These are phyloP conservation scores for Trachurus trachurus DNA, from an alignment of 2,797 vertebrate genomes.

Conservation along the genomic window DNA sequence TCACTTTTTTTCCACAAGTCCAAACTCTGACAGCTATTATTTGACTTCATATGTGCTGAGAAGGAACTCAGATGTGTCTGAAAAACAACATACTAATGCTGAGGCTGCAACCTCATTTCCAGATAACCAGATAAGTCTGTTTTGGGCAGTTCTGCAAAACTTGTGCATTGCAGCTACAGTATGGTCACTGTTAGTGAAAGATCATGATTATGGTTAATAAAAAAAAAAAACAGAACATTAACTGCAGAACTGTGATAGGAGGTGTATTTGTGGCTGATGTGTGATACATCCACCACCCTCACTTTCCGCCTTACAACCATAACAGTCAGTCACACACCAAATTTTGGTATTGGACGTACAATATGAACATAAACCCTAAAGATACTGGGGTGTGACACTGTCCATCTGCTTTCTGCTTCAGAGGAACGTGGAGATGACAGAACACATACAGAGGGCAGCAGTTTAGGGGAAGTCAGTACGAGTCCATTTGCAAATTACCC, in stretches of 20 bases:
- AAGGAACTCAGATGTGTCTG: background rate
- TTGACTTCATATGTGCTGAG: background rate
- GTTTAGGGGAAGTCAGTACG: slow-evolving; percentile 1
- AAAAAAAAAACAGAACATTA: background rate
- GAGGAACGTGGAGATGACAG: background rate
- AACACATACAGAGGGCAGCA: background rate
- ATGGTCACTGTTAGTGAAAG: background rate
- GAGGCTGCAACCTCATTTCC: background rate
- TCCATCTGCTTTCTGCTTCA: background rate
- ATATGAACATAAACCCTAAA: background rate
- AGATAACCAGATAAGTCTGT: background rate
- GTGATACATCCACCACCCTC: background rate
- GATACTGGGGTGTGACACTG: background rate
- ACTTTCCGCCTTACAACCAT: background rate
- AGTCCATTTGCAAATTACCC: slow-evolving; percentile 2
- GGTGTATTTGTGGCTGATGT: background rate
- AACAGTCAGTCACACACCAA: background rate
- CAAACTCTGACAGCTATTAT: background rate
- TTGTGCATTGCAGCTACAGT: background rate
- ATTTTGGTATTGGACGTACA: background rate
- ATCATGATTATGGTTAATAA: background rate
- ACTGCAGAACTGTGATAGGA: background rate
- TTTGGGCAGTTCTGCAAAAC: background rate
- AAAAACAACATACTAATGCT: background rate
- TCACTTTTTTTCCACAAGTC: background rate